These are phyloP conservation scores for Idaea aversata DNA, from an alignment of 2,888 invertebrate genomes.

Conservation along the genomic window DNA sequence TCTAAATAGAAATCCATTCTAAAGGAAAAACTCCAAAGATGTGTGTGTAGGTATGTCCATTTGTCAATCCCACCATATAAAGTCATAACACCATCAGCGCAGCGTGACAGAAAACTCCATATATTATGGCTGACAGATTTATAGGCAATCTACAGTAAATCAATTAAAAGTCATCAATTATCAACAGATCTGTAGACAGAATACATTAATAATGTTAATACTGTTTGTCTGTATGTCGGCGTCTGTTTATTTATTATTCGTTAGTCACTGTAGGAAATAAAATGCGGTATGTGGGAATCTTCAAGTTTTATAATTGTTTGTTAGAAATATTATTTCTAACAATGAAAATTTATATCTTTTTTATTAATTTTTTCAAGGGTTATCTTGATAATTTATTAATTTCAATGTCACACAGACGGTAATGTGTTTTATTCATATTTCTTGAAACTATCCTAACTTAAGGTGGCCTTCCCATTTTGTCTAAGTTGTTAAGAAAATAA, in stretches of 20 bases:
- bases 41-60: not conserved
- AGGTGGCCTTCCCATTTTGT: too few species aligned
- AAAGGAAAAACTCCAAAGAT: too few species aligned
- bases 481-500: too few species aligned
- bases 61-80: not conserved
- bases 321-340: not conserved
- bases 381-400: too few species aligned
- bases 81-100: not conserved
- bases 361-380: too few species aligned
- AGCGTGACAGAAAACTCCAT: not conserved
- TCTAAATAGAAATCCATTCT: too few species aligned
- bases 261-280: slow-evolving; percentile 1
- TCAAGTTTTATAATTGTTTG: not conserved
- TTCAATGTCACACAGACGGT: too few species aligned
- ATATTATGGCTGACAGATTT: not conserved
- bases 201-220: slow-evolving; percentile 46
- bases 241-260: slow-evolving; percentile 16
- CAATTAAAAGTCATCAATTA: not conserved
- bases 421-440: too few species aligned
- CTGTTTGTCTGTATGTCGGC: slow-evolving; percentile 35
- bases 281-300: not conserved
- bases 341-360: too few species aligned
- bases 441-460: too few species aligned
- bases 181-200: slow-evolving; percentile 17
- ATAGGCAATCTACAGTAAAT: not conserved